Evolutionary conservation across 2,797 vertebrate genomes (phyloP).

Genomic region (Apogon hyalosoma): DNA sequence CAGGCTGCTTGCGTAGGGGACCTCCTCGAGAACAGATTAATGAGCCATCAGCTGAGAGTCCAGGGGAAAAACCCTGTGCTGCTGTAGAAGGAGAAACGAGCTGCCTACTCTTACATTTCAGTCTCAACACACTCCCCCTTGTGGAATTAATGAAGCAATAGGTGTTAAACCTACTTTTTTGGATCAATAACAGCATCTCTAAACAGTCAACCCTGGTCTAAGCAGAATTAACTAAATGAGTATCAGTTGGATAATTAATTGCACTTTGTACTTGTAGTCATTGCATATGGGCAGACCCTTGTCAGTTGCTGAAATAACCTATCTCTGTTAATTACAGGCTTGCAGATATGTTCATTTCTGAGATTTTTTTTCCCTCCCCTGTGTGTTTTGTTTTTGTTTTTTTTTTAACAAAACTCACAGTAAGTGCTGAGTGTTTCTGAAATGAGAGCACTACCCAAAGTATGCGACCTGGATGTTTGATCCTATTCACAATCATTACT

Average conservation of each 20-base stretch:
- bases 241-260: slow-evolving; percentile 2
- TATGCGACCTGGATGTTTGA: neutral
- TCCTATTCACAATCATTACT: neutral
- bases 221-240: slow-evolving; percentile 4
- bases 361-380: no score
- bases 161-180: slow-evolving; percentile 54
- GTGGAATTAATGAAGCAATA: slow-evolving; percentile 73
- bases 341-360: neutral
- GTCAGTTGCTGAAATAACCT: slow-evolving; percentile 6
- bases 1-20: slow-evolving; percentile 65
- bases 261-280: neutral
- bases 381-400: no score
- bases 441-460: neutral
- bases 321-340: neutral
- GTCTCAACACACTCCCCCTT: slow-evolving; percentile 73
- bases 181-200: slow-evolving; percentile 44
- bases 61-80: slow-evolving; percentile 72
- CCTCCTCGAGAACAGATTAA: slow-evolving; percentile 81
- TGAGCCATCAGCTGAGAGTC: slow-evolving; percentile 81
- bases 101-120: slow-evolving; percentile 62
- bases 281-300: neutral
- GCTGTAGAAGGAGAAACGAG: slow-evolving; percentile 65
- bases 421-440: neutral
- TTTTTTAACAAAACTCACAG: no score
- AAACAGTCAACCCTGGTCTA: slow-evolving; percentile 21